A percentile compares a stretch with the other conserved stretches of the same genome.
phyloP scores from a whole-genome alignment of 2,797 vertebrate genomes.

The Gila robusta region DNA sequence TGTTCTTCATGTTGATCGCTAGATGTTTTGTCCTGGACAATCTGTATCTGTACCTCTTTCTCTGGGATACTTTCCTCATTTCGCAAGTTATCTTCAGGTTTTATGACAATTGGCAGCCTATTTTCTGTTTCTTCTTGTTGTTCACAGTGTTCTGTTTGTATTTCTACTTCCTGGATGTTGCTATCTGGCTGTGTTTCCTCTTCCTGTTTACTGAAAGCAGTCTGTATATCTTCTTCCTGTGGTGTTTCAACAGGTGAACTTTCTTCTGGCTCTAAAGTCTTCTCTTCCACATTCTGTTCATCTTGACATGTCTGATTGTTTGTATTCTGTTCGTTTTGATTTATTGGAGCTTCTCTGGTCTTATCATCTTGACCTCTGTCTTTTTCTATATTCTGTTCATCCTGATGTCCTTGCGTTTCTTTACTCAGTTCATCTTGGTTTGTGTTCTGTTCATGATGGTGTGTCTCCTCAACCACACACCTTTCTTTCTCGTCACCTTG shows the following conservation, averaged over 20 bases:
- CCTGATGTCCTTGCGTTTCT: not conserved
- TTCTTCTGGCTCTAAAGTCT: not conserved
- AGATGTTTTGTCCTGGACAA: not conserved
- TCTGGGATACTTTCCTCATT: constrained; percentile 17
- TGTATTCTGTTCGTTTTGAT: not conserved
- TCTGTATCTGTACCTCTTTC: constrained; percentile 12
- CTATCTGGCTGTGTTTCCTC: constrained; percentile 29
- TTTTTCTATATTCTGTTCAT: not conserved
- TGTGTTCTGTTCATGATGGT: not conserved
- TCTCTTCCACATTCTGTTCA: constrained; percentile 48
- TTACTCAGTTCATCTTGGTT: not conserved
- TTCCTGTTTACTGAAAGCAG: constrained; percentile 1
- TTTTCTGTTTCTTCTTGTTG: not conserved
- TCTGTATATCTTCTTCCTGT: constrained; percentile 25
- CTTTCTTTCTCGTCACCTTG: constrained; percentile 1
- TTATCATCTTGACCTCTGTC: not conserved
- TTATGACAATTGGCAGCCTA: not conserved
- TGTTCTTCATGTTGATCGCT: constrained; percentile 5
- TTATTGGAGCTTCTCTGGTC: not conserved
- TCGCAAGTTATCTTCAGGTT: constrained; percentile 5
- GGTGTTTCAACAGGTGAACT: constrained; percentile 33
- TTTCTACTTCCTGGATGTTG: constrained; percentile 23
- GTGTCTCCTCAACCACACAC: constrained; percentile 7
- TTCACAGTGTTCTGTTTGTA: not conserved
- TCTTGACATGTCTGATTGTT: constrained; percentile 15